phyloP scores from a whole-genome alignment of 2,797 vertebrate species.

The Spinibarbus caldwelli region DNA sequence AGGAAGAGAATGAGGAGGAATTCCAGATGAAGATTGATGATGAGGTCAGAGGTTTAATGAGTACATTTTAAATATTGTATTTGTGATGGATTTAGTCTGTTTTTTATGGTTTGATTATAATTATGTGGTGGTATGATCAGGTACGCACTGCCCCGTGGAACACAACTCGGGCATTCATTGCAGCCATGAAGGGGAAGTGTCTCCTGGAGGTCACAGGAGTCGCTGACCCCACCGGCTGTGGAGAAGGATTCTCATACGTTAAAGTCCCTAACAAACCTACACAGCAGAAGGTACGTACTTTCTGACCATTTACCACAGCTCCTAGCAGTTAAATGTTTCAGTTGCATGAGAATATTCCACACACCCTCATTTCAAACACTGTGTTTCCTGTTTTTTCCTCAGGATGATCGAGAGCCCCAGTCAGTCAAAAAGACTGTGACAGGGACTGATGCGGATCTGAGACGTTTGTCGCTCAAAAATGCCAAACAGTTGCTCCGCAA shows the following conservation, averaged over 20 bases:
- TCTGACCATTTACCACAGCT: not conserved
- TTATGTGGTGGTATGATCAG: constrained; percentile 67
- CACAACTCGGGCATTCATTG: constrained; percentile 97
- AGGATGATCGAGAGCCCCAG: constrained; percentile 97
- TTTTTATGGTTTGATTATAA: constrained; percentile 6
- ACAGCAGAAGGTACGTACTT: constrained; percentile 89
- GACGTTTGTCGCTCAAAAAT: constrained; percentile 95
- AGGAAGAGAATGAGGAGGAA: constrained; percentile 99
- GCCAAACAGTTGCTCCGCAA: constrained; percentile 97
- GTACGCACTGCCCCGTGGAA: constrained; percentile 99
- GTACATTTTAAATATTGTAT: not conserved
- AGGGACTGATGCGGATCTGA: constrained; percentile 95
- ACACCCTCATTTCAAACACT: not conserved
- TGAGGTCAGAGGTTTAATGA: constrained; percentile 79
- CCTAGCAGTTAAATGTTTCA: not conserved
- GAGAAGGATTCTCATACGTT: constrained; percentile 98
- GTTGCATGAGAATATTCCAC: not conserved
- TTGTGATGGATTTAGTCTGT: not conserved
- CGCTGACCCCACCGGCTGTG: constrained; percentile 96
- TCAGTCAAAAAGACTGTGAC: constrained; percentile 98
- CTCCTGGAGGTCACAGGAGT: constrained; percentile 96
- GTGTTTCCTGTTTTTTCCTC: constrained; percentile 33
- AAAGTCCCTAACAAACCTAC: constrained; percentile 99
- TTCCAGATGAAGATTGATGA: constrained; percentile 99
- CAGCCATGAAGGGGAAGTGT: constrained; percentile 99